These are phyloP conservation scores for Patella ulyssiponensis DNA, from an alignment of 2,888 invertebrate genomes.

Conservation along the genomic window DNA sequence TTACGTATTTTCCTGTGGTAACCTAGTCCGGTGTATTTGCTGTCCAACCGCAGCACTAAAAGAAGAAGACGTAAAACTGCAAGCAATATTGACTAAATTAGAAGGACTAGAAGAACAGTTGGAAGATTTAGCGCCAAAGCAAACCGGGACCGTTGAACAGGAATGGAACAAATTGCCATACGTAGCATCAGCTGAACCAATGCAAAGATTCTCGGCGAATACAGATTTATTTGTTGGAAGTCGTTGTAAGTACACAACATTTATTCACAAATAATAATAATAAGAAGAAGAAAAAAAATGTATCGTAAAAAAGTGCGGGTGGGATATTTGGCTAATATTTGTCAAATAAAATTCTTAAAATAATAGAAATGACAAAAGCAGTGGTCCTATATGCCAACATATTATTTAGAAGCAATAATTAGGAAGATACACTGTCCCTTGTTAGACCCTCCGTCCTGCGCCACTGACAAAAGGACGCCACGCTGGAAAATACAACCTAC, in stretches of 20 bases:
- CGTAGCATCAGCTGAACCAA: background rate
- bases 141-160: slow-evolving; percentile 25
- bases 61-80: slow-evolving; percentile 44
- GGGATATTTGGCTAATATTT: too few relatives aligned
- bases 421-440: too few relatives aligned
- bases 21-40: slow-evolving; percentile 57
- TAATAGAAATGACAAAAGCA: too few relatives aligned
- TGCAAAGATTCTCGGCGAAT: slow-evolving; percentile 16
- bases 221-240: slow-evolving; percentile 14
- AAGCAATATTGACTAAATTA: slow-evolving; percentile 49
- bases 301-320: too few relatives aligned
- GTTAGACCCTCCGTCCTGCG: too few relatives aligned
- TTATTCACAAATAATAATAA: too few relatives aligned
- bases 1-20: slow-evolving; percentile 59
- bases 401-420: too few relatives aligned
- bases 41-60: slow-evolving; percentile 44
- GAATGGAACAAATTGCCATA: background rate
- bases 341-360: too few relatives aligned
- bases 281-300: too few relatives aligned
- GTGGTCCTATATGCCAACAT: too few relatives aligned
- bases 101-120: slow-evolving; percentile 48
- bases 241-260: slow-evolving; percentile 5
- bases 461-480: too few relatives aligned
- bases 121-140: slow-evolving; percentile 31
- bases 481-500: too few relatives aligned